Evolutionary conservation across 2,888 invertebrate species (phyloP).

Genomic region (Lepidocyrtinus sp.): DNA sequence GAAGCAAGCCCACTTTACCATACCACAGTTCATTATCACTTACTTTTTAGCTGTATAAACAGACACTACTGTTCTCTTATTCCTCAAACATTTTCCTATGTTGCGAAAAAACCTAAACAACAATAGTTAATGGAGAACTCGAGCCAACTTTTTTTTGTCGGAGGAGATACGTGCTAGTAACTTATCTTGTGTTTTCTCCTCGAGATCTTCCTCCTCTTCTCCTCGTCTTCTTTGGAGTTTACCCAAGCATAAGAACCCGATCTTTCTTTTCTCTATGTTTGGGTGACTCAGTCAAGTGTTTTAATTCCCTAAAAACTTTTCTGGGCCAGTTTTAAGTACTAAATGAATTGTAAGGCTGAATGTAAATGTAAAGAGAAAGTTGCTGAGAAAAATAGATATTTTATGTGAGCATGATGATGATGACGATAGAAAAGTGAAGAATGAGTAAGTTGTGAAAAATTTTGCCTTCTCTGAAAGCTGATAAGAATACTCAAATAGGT

Average conservation of each 20-base stretch:
- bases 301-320: conserved; percentile 36
- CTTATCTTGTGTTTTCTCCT: too few relatives aligned
- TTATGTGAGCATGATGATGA: too few relatives aligned
- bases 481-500: conserved; percentile 33
- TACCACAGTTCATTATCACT: conserved; percentile 27
- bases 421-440: neutral
- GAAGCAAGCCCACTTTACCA: too few relatives aligned
- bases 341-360: conserved; percentile 37
- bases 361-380: neutral
- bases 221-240: conserved; percentile 2
- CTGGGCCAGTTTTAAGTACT: conserved; percentile 25
- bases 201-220: too few relatives aligned
- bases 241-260: conserved; percentile 32
- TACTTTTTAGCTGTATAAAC: neutral
- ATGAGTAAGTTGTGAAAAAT: conserved; percentile 26
- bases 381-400: conserved; percentile 14
- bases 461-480: conserved; percentile 6
- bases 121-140: too few relatives aligned
- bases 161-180: too few relatives aligned
- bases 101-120: too few relatives aligned
- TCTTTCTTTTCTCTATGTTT: too few relatives aligned
- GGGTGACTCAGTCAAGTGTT: conserved; percentile 40
- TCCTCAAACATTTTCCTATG: too few relatives aligned
- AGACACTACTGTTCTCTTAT: too few relatives aligned
- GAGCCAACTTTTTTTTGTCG: too few relatives aligned